Evolutionary conservation across 2,888 invertebrate species (phyloP).

Genomic region (Apodemia mormo): DNA sequence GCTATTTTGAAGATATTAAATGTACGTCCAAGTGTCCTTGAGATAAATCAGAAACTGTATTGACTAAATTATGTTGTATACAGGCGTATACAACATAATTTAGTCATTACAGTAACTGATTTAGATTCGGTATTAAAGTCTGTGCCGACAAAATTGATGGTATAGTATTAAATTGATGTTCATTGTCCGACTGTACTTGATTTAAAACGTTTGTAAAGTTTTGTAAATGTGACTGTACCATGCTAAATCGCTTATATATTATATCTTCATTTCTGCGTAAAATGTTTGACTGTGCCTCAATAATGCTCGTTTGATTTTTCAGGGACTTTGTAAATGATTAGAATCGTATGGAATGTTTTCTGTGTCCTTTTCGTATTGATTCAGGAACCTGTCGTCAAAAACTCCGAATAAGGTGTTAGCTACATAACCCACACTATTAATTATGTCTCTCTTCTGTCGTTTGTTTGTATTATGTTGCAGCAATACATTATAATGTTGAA

Average conservation of each 20-base stretch:
- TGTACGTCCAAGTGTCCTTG: constrained; percentile 22
- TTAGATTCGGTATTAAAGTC: constrained; percentile 15
- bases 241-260: constrained; percentile 23
- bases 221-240: constrained; percentile 20
- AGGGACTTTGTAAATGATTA: not conserved
- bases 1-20: constrained; percentile 20
- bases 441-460: constrained; percentile 10
- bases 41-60: constrained; percentile 20
- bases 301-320: constrained; percentile 20
- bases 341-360: not conserved
- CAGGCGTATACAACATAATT: too few species aligned
- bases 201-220: not conserved
- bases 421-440: not conserved
- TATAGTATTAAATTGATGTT: constrained; percentile 3
- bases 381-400: not conserved
- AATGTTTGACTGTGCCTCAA: constrained; percentile 22
- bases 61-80: constrained; percentile 21
- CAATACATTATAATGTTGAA: constrained; percentile 28
- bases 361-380: constrained; percentile 3
- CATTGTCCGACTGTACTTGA: too few species aligned
- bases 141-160: constrained; percentile 6
- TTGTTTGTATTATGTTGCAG: constrained; percentile 12
- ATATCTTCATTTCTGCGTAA: constrained; percentile 20
- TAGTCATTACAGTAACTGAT: too few species aligned
- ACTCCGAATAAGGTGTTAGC: constrained; percentile 9